Evolutionary conservation across 2,113 vertebrate genomes (phyloP), one percentile per base, ranked within the genome.

Genomic region (Menidia beryllina): DNA sequence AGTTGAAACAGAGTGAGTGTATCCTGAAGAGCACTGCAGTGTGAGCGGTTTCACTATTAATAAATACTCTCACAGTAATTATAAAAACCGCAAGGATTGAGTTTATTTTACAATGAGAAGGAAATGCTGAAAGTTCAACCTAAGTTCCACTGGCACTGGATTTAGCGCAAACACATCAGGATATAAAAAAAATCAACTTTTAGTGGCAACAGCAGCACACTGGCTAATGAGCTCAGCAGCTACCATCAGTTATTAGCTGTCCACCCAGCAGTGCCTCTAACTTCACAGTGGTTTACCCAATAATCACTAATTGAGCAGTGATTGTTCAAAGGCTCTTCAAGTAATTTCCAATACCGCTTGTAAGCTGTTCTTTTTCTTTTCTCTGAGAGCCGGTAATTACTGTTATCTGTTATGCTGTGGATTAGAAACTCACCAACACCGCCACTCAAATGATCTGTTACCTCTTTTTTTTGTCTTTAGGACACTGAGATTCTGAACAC

Each of bases 401-500:
- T 36, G 45, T 34, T 34, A 25, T 41, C 26, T 51, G 48, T 43
- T 34, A 57, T 23, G 25, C 9, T 15, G 11, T 24, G 30, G 27
- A 80, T 61, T 38, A 50, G 13, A 25, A 36, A 64, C 11, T 12
- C 61, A 19, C 17, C 5, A 20, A 38, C 24, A 26, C 4, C 39
- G 21, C 17, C 26, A 8, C 20, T 77, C 21, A 50, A 5, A 20
- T 81, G 17, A 71, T 27, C 20, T 67, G 49, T 53, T 27, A 65
- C 0, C 53, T 87, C 36, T 10, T 72, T 54, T 72, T 54, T 50
- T 13, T 68, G 8, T 24, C 89, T 59, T 4, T 0, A 99, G 97
- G 96, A 98, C 88, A 94, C 91, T 0, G 97, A 98, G 86, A 95
- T 99, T 52, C 86, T 99, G 77, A 99, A 99, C 91, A 99, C 97